A percentile compares a stretch with the other conserved stretches of the same genome.
Conservation (phyloP, 1,140 invertebrate genomes). For the Fopius arisanus region DNA sequence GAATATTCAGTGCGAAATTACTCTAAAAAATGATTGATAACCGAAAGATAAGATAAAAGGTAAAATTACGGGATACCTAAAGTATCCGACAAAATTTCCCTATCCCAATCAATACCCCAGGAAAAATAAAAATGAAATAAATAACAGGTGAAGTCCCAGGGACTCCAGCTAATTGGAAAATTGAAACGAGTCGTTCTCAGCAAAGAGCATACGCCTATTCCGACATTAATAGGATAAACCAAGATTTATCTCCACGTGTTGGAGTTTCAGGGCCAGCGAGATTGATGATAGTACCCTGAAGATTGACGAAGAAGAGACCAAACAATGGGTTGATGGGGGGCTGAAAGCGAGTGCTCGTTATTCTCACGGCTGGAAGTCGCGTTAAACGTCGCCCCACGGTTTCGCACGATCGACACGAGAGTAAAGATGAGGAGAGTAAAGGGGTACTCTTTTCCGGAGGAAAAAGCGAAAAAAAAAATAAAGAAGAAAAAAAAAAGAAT, state of each 20-base stretch:
- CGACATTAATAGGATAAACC: conserved; percentile 1
- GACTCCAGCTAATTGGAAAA: not conserved
- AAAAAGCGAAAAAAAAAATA: not conserved
- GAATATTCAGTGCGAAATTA: no score
- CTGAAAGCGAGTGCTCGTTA: conserved; percentile 11
- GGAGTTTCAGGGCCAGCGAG: not conserved
- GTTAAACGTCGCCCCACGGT: not conserved
- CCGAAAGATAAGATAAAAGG: no score
- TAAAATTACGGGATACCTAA: no score
- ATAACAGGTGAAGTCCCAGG: not conserved
- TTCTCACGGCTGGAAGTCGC: conserved; percentile 2
- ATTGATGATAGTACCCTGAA: conserved; percentile 9
- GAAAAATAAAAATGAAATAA: no score
- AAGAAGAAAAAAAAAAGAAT: not conserved
- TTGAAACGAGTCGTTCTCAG: not conserved
- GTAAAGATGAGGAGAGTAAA: not conserved
- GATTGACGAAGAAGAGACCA: conserved; percentile 6
- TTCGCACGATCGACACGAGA: conserved; percentile 6
- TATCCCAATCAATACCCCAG: not conserved
- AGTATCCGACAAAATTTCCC: no score
- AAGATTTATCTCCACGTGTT: conserved; percentile 6
- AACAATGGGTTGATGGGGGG: conserved; percentile 2
- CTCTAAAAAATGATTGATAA: no score
- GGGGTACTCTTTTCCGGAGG: no score
- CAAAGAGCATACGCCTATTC: not conserved